Conservation (phyloP, 2,888 invertebrate genomes). For the Heliconius aoede region DNA sequence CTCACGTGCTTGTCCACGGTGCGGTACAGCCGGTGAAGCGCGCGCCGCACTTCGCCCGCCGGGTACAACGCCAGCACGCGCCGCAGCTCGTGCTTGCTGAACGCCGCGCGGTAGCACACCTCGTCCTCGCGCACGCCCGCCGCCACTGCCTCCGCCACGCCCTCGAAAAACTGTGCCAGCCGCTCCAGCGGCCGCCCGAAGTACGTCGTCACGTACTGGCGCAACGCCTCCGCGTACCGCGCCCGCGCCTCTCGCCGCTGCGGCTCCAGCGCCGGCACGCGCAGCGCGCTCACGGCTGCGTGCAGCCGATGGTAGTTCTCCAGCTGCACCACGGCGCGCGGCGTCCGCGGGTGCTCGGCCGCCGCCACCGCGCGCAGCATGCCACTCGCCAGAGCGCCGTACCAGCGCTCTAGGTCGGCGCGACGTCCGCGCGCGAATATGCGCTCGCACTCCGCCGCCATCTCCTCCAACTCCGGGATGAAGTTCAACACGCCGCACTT, state of each 20-base stretch:
- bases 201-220: slow-evolving; percentile 95
- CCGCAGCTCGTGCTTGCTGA: slow-evolving; percentile 97
- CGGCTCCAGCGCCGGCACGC: slow-evolving; percentile 93
- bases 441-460: slow-evolving; percentile 93
- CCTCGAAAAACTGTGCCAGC: slow-evolving; percentile 96
- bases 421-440: slow-evolving; percentile 95
- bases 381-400: slow-evolving; percentile 89
- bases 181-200: slow-evolving; percentile 89
- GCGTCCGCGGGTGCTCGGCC: slow-evolving; percentile 96
- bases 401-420: slow-evolving; percentile 96
- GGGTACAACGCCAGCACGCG: slow-evolving; percentile 98
- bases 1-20: slow-evolving; percentile 99
- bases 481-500: slow-evolving; percentile 96
- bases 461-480: slow-evolving; percentile 94
- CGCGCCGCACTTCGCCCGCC: slow-evolving; percentile 89
- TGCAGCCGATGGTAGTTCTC: slow-evolving; percentile 97
- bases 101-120: slow-evolving; percentile 98
- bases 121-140: slow-evolving; percentile 98
- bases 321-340: slow-evolving; percentile 95
- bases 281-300: slow-evolving; percentile 92
- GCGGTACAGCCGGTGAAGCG: slow-evolving; percentile 95
- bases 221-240: slow-evolving; percentile 94
- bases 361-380: slow-evolving; percentile 92
- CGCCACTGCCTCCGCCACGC: slow-evolving; percentile 95
- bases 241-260: slow-evolving; percentile 93